Evolutionary conservation across 2,888 invertebrate species (phyloP).

Genomic region (Argynnis bischoffii): DNA sequence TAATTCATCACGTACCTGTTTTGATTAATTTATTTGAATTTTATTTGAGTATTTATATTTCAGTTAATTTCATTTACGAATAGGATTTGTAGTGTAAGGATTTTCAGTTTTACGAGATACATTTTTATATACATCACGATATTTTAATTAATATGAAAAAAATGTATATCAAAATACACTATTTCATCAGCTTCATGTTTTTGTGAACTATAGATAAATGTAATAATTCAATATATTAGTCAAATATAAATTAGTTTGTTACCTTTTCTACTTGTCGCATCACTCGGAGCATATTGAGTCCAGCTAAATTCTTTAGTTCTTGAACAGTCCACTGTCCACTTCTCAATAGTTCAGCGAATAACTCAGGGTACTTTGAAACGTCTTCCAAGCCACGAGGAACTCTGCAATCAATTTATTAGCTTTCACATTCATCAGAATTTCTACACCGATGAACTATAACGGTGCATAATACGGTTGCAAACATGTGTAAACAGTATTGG

Average conservation of each 20-base stretch:
- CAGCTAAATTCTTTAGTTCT: conserved; percentile 85
- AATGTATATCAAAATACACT: no score
- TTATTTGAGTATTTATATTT: background rate
- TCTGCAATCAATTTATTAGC: conserved; percentile 58
- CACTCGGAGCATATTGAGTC: conserved; percentile 84
- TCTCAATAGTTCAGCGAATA: conserved; percentile 85
- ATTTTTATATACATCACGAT: no score
- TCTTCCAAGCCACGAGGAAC: conserved; percentile 86
- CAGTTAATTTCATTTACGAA: background rate
- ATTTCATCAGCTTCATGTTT: background rate
- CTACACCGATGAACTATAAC: background rate
- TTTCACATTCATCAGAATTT: background rate
- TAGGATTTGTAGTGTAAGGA: no score
- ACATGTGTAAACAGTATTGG: no score
- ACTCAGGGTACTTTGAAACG: conserved; percentile 86
- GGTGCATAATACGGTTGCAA: no score
- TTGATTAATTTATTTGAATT: conserved; percentile 24
- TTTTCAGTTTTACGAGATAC: no score
- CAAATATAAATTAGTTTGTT: conserved; percentile 4
- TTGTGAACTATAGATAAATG: conserved; percentile 4
- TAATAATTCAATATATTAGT: background rate
- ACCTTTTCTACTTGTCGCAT: conserved; percentile 83
- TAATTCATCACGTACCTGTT: conserved; percentile 84
- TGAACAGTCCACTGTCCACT: conserved; percentile 84
- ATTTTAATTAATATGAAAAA: no score